Percentiles rank a stretch among this genome's conserved stretches.
These are phyloP conservation scores for Eumacrocentrus americanus DNA, from an alignment of 2,888 invertebrate species.

Conservation along the genomic window DNA sequence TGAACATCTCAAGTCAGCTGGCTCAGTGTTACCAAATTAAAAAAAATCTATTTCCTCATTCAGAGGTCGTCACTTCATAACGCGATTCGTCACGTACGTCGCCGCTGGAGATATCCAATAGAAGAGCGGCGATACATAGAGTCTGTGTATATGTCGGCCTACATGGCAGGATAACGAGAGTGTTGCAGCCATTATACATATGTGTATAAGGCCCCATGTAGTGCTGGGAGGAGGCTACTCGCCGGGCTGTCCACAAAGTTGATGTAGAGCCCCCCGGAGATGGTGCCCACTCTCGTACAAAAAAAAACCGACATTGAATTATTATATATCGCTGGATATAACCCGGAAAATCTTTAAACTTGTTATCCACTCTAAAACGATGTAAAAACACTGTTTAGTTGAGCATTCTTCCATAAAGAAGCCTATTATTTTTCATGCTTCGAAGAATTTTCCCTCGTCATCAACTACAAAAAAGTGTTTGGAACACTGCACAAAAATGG, in stretches of 20 bases:
- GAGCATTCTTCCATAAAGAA: background rate
- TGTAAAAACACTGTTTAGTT: background rate
- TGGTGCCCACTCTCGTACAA: conserved; percentile 35
- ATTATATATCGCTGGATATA: conserved; percentile 42
- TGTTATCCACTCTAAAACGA: conserved; percentile 4
- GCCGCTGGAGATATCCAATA: background rate
- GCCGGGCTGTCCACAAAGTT: conserved; percentile 45
- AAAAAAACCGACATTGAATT: conserved; percentile 56
- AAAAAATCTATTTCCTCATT: too few species aligned
- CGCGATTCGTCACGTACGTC: background rate
- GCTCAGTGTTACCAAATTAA: too few species aligned
- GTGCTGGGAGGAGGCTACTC: conserved; percentile 28
- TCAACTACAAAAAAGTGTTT: too few species aligned
- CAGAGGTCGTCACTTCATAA: too few species aligned
- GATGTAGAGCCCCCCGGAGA: conserved; percentile 55
- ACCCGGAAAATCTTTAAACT: conserved; percentile 40
- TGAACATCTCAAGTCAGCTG: too few species aligned
- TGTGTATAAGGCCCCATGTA: conserved; percentile 16
- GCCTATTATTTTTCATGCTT: too few species aligned
- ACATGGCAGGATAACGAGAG: background rate
- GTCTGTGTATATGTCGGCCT: background rate
- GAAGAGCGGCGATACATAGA: background rate
- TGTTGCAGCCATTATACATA: conserved; percentile 13
- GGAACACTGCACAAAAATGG: too few species aligned
- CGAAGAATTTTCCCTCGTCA: too few species aligned